A percentile compares a stretch with the other conserved stretches of the same genome.
Conservation (phyloP, 2,888 invertebrate species). For the Anoncus sp. region DNA sequence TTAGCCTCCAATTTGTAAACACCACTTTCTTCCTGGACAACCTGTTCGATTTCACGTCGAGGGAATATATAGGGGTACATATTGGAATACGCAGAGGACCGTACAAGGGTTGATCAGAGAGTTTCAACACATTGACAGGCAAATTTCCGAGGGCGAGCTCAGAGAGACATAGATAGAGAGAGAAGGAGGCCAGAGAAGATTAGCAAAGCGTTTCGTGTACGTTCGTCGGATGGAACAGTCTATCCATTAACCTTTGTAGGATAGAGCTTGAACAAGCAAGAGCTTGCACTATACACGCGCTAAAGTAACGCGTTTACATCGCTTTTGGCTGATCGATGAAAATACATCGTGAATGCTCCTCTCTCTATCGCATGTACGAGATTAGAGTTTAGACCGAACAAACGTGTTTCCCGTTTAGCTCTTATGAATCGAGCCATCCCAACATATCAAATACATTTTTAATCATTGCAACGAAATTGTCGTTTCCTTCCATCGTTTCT, state of each 20-base stretch:
- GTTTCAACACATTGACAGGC: slow-evolving; percentile 32
- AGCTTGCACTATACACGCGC: slow-evolving; percentile 36
- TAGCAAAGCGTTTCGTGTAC: slow-evolving; percentile 35
- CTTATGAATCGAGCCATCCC: background rate
- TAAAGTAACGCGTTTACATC: slow-evolving; percentile 53
- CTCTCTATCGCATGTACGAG: slow-evolving; percentile 6
- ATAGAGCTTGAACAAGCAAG: slow-evolving; percentile 14
- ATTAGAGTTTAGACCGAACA: slow-evolving; percentile 35
- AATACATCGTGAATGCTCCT: slow-evolving; percentile 48
- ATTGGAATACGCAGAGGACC: slow-evolving; percentile 10
- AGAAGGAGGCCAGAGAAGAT: slow-evolving; percentile 19
- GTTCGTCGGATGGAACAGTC: slow-evolving; percentile 44
- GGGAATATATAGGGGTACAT: background rate
- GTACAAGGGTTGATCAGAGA: slow-evolving; percentile 14
- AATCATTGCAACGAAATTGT: background rate
- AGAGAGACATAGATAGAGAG: slow-evolving; percentile 5
- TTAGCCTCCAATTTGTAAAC: background rate
- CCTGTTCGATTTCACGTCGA: slow-evolving; percentile 3
- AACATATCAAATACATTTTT: background rate
- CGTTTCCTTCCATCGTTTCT: background rate
- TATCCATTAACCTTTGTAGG: slow-evolving; percentile 59
- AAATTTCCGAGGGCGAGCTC: slow-evolving; percentile 44
- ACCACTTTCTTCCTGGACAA: background rate
- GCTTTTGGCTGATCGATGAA: slow-evolving; percentile 52
- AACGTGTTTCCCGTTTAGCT: background rate